Base-by-base conservation (phyloP, 2,113 vertebrate genomes). In the Passer domesticus region DNA sequence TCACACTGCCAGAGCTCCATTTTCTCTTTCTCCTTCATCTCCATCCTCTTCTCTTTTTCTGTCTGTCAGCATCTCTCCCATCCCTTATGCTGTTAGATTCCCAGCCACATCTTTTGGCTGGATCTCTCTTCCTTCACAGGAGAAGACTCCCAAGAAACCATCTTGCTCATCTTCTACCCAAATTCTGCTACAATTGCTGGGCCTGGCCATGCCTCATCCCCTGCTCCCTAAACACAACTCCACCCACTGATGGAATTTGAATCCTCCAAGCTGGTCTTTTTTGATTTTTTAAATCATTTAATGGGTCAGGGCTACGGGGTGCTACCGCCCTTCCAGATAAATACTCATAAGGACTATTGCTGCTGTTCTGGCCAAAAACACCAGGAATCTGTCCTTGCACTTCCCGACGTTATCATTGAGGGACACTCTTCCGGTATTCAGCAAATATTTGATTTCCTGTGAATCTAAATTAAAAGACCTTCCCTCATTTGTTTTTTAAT, bases 401-500 rank as follows among this genome's bases (percentile, higher is more conserved):
- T 96, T 95, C 96, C 82, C 47, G 1, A 12, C 22, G 2, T 97
- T 97, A 97, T 97, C 97, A 95, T 27, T 68, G 80, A 64, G 60
- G 89, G 94, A 82, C 94, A 96, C 9, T 41, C 94, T 97, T 98
- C 97, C 97, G 91, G 87, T 43, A 37, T 52, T 68, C 92, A 60
- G 93, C 96, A 97, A 88, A 94, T 92, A 92, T 88, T 96, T 95
- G 70, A 96, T 97, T 97, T 98, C 96, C 96, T 97, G 93, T 80
- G 83, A 89, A 94, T 95, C 74, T 77, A 90, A 91, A 95, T 96
- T 37, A 95, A 96, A 96, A 95, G 78, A 33, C 41, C 10, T 68
- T 95, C 30, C 30, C 63, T 13, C 2, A 3, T 55, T 44, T 79
- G 39, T 30, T 22, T 31, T 23, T 16, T 25, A 12, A 18, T 39